A percentile compares a stretch with the other conserved stretches of the same genome.
These are phyloP conservation scores for Drosophila robusta DNA, from an alignment of 2,888 invertebrate genomes.

Conservation along the genomic window DNA sequence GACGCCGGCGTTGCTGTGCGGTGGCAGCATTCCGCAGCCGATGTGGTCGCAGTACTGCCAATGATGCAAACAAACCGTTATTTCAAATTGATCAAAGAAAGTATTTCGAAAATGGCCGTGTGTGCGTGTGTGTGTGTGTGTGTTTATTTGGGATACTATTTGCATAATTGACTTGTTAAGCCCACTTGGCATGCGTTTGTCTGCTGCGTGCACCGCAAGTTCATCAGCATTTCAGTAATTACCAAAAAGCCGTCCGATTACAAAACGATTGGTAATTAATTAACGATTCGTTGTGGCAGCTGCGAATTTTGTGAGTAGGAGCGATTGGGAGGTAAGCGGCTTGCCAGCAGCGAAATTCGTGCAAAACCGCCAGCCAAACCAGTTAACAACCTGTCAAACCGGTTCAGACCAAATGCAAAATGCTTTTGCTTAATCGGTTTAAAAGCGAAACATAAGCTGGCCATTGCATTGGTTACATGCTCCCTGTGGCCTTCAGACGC, in stretches of 20 bases:
- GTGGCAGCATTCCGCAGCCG: slow-evolving; percentile 53
- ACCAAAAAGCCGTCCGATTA: neutral
- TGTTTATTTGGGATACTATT: neutral
- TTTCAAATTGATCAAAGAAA: neutral
- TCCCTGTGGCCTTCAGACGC: neutral
- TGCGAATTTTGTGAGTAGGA: neutral
- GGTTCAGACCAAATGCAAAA: neutral
- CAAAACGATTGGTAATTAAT: neutral
- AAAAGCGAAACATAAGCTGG: neutral
- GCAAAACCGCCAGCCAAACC: too few species aligned
- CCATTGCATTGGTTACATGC: neutral
- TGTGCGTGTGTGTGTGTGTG: neutral
- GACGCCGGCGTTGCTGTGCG: slow-evolving; percentile 64
- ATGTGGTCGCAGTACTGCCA: slow-evolving; percentile 66
- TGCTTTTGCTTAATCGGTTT: too few species aligned
- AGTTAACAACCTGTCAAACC: neutral
- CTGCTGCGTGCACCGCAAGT: neutral
- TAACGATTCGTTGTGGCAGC: neutral
- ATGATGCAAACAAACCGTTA: neutral
- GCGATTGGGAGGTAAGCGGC: too few species aligned
- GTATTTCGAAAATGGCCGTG: neutral
- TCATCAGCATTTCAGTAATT: neutral
- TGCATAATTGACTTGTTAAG: slow-evolving; percentile 16
- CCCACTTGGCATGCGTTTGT: neutral
- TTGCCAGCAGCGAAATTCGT: too few species aligned